A percentile compares a stretch with the other conserved stretches of the same genome.
These are phyloP conservation scores for Scolanthus callimorphus DNA, from an alignment of 92 coral and sea anemone species.

Conservation along the genomic window DNA sequence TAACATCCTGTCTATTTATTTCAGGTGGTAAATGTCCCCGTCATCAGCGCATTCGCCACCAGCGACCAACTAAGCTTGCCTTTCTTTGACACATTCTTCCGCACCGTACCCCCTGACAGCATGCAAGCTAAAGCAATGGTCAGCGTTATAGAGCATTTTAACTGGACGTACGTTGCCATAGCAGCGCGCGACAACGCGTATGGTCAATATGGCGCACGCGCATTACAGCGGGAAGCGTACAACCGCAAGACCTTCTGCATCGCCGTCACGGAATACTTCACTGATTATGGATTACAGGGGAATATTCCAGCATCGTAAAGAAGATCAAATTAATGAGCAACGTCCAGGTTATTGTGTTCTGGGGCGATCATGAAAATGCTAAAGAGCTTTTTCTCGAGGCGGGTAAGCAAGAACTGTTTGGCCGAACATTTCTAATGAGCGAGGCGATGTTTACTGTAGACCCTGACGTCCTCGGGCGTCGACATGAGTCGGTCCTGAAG, in stretches of 20 bases:
- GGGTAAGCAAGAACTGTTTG: conserved; percentile 26
- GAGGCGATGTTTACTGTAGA: conserved; percentile 48
- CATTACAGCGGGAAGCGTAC: conserved; percentile 31
- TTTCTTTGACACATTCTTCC: conserved; percentile 27
- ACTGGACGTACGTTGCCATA: conserved; percentile 49
- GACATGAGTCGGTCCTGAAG: conserved; percentile 21
- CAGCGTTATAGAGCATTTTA: conserved; percentile 33
- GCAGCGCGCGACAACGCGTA: conserved; percentile 42
- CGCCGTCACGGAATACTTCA: conserved; percentile 51
- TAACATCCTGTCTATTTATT: too few relatives aligned
- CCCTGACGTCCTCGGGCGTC: conserved; percentile 24
- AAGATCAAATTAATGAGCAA: conserved; percentile 27
- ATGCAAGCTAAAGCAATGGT: conserved; percentile 54
- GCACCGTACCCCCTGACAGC: conserved; percentile 45
- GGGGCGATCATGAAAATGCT: conserved; percentile 36
- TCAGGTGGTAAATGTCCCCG: conserved; percentile 33
- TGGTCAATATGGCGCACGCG: conserved; percentile 49
- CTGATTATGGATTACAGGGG: conserved; percentile 14
- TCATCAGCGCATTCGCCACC: conserved; percentile 51
- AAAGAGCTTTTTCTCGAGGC: conserved; percentile 40
- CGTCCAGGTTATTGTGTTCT: conserved; percentile 48
- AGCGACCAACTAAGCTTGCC: conserved; percentile 55
- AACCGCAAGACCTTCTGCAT: conserved; percentile 39
- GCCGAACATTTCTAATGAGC: conserved; percentile 55
- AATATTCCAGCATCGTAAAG: conserved; percentile 13